phyloP scores from a whole-genome alignment of 2,797 vertebrate species.

The Lepus oiostolus region DNA sequence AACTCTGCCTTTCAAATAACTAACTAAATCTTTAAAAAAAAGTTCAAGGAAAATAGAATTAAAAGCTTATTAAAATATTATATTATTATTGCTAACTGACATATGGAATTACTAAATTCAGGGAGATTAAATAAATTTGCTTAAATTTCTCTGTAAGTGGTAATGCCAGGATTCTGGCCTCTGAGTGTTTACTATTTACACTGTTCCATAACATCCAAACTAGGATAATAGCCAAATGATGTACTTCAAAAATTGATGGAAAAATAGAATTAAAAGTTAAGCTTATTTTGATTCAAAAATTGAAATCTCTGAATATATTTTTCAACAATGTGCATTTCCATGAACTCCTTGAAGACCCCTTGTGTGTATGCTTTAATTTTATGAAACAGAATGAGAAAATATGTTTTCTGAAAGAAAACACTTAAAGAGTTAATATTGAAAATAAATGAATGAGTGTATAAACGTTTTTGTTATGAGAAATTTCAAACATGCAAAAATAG shows the following conservation, averaged over 20 bases:
- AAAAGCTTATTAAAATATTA: too few relatives aligned
- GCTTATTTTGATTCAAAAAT: too few relatives aligned
- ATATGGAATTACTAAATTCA: neutral
- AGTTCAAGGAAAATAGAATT: too few relatives aligned
- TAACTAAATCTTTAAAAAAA: too few relatives aligned
- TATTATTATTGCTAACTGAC: neutral
- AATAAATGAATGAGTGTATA: neutral
- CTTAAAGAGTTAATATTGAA: neutral
- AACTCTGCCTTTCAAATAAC: too few relatives aligned
- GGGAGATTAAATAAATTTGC: neutral
- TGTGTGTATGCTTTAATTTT: neutral
- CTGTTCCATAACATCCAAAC: neutral
- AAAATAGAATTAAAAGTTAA: too few relatives aligned
- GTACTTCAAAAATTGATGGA: too few relatives aligned
- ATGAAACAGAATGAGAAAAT: slow-evolving; percentile 23
- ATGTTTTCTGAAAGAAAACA: slow-evolving; percentile 20
- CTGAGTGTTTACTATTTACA: neutral
- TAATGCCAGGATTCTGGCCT: neutral
- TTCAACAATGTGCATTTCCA: too few relatives aligned
- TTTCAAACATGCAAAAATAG: neutral
- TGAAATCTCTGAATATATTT: too few relatives aligned
- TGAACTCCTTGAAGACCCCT: too few relatives aligned
- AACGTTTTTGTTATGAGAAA: slow-evolving; percentile 13
- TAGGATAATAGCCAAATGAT: neutral
- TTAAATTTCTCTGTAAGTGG: neutral